phyloP scores from a whole-genome alignment of 1,140 invertebrate genomes.

The Cherax quadricarinatus region DNA sequence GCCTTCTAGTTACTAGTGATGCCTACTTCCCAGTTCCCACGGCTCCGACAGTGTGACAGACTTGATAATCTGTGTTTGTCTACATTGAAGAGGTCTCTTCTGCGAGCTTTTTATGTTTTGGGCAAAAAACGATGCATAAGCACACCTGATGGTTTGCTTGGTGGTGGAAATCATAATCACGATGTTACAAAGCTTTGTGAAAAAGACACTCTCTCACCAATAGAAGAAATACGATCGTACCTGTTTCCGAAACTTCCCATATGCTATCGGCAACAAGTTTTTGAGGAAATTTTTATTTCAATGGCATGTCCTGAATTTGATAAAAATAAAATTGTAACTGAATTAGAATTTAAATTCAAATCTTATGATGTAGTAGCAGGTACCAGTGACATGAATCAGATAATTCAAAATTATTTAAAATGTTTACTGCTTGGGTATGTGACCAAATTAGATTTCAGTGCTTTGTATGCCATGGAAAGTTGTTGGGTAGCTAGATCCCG shows the following conservation, averaged over 20 bases:
- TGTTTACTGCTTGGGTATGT: conserved; percentile 27
- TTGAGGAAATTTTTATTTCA: not conserved
- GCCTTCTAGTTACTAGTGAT: not conserved
- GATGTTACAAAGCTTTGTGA: not conserved
- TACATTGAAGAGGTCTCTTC: not conserved
- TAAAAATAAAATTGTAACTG: not conserved
- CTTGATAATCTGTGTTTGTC: not conserved
- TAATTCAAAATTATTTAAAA: conserved; percentile 10
- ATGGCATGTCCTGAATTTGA: conserved; percentile 1
- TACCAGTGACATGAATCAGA: conserved; percentile 2
- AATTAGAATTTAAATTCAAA: conserved; percentile 21
- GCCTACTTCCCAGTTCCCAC: not conserved
- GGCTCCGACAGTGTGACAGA: not conserved
- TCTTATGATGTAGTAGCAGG: conserved; percentile 1
- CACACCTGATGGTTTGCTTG: not conserved
- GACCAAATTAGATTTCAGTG: not conserved
- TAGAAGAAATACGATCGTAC: not conserved
- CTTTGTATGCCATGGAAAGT: not conserved
- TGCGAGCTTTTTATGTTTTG: not conserved
- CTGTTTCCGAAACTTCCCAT: not conserved
- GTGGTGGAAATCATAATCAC: not conserved
- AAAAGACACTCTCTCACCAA: not conserved
- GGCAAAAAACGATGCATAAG: not conserved
- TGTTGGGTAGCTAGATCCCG: conserved; percentile 3
- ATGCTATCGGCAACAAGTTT: not conserved